Conservation (phyloP, 2,797 vertebrate genomes). For the Hafferia zeledoni region DNA sequence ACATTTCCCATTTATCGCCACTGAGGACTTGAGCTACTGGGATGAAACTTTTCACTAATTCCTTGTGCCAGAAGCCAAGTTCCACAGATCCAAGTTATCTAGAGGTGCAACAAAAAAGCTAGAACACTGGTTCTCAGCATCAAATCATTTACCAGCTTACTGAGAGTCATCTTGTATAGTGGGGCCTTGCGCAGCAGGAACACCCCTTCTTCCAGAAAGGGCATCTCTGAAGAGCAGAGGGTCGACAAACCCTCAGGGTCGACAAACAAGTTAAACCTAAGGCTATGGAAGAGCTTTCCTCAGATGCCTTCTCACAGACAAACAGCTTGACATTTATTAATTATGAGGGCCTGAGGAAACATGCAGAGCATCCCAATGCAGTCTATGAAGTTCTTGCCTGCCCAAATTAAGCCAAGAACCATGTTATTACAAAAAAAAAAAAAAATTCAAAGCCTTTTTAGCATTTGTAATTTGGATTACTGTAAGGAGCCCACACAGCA, state of each 20-base stretch:
- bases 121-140: not conserved
- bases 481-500: slow-evolving; percentile 58
- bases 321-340: slow-evolving; percentile 9
- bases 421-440: not conserved
- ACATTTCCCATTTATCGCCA: not conserved
- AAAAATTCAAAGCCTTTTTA: slow-evolving; percentile 51
- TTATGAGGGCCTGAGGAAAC: slow-evolving; percentile 56
- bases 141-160: not conserved
- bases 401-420: slow-evolving; percentile 30
- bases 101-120: not conserved
- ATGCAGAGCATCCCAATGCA: not conserved
- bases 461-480: slow-evolving; percentile 42
- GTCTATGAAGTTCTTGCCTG: slow-evolving; percentile 39
- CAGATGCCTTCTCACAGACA: not conserved
- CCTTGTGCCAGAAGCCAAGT: not conserved
- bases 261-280: not conserved
- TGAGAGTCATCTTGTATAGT: not conserved
- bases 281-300: not conserved
- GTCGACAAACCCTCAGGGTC: not conserved
- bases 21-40: not conserved
- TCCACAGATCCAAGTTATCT: not conserved
- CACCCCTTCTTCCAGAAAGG: not conserved
- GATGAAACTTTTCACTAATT: not conserved
- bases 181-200: not conserved
- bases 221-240: not conserved